phyloP scores from a whole-genome alignment of 92 coral and sea anemone genomes.

The Epizoanthus rinbou region DNA sequence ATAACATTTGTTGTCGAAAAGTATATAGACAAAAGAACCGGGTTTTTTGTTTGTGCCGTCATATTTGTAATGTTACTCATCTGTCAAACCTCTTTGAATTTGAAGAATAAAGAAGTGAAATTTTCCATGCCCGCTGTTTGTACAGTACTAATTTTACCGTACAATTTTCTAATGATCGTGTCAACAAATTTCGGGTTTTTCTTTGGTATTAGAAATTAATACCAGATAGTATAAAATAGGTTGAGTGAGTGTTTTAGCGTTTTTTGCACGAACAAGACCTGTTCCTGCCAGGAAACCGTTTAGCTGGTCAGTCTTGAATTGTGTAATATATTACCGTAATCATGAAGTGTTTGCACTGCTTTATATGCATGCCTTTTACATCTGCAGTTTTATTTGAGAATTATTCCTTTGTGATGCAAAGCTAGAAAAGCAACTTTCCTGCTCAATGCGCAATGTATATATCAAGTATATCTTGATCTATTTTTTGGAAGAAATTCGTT shows the following conservation, averaged over 20 bases:
- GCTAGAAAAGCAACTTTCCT: neutral
- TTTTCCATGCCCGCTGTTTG: conserved; percentile 20
- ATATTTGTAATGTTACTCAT: conserved; percentile 9
- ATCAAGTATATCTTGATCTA: too few relatives aligned
- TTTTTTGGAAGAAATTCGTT: too few relatives aligned
- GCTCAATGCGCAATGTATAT: neutral
- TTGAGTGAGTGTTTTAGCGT: neutral
- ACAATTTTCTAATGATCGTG: neutral
- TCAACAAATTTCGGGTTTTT: neutral
- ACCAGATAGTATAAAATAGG: neutral
- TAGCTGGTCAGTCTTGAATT: too few relatives aligned
- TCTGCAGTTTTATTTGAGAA: neutral
- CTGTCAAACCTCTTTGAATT: conserved; percentile 33
- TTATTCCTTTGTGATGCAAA: conserved; percentile 1
- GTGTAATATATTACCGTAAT: neutral
- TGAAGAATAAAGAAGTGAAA: conserved; percentile 10
- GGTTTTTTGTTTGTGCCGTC: conserved; percentile 13
- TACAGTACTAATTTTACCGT: conserved; percentile 9
- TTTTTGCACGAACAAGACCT: neutral
- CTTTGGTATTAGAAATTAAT: neutral
- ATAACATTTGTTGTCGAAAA: conserved; percentile 19
- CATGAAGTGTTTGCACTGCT: neutral
- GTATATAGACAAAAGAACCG: neutral
- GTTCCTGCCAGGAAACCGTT: too few relatives aligned
- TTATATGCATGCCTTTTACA: neutral